phyloP scores from a whole-genome alignment of 2,797 vertebrate species.

The Rhinatrema bivittatum region DNA sequence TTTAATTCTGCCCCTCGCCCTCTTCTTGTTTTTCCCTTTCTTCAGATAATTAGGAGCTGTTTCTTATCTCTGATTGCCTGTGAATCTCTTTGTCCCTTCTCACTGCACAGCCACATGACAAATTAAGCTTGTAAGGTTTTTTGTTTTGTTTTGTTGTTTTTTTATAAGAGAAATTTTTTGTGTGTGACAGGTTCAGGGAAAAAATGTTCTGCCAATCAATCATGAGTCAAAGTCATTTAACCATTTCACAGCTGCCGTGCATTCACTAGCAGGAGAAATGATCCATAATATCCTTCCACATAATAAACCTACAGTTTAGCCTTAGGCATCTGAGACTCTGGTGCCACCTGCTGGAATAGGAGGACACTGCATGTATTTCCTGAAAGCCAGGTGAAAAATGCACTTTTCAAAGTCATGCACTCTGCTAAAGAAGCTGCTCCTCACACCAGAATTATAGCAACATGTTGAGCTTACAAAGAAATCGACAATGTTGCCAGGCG shows the following conservation, averaged over 20 bases:
- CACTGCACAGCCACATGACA: constrained; percentile 2
- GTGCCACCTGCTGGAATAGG: too few species aligned
- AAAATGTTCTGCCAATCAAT: constrained; percentile 15
- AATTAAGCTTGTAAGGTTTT: too few species aligned
- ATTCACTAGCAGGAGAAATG: constrained; percentile 7
- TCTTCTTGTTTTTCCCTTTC: neutral
- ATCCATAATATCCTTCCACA: too few species aligned
- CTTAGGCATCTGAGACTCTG: too few species aligned
- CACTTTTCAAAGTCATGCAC: too few species aligned
- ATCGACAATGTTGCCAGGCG: too few species aligned
- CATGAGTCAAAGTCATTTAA: constrained; percentile 1
- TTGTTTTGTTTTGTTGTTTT: constrained; percentile 8
- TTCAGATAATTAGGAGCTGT: constrained; percentile 4
- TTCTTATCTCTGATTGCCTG: constrained; percentile 6
- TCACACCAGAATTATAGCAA: too few species aligned
- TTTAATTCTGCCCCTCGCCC: neutral
- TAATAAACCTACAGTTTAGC: too few species aligned
- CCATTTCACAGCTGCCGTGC: constrained; percentile 1
- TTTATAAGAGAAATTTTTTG: constrained; percentile 2
- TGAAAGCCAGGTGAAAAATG: too few species aligned
- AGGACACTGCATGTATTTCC: too few species aligned
- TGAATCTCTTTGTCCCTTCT: constrained; percentile 8
- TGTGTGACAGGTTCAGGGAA: neutral
- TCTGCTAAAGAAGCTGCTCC: too few species aligned
- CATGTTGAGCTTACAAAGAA: too few species aligned